Base-by-base conservation (phyloP, 2,113 vertebrate genomes). In the Platichthys stellatus region DNA sequence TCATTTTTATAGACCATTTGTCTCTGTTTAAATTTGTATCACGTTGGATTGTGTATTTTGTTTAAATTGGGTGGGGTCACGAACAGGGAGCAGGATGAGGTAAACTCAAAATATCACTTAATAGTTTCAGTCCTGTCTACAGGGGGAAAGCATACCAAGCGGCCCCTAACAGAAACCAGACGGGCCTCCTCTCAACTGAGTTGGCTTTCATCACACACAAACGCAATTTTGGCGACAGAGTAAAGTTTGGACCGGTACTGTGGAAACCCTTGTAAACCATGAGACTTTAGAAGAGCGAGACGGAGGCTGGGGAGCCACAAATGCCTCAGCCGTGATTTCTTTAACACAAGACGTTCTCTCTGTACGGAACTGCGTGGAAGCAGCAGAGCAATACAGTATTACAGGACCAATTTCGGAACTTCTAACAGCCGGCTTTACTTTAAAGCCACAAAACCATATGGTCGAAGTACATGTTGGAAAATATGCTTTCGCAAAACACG, bases 211-310 rank as follows among this genome's bases (percentile, higher is more conserved):
- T 86, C 81, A 69, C 85, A 85, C 81, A 73, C 82, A 82, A 78
- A 87, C 21, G 45, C 57, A 69, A 84, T 64, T 67, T 90, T 92
- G 88, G 85, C 79, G 11, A 56, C 38, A 12, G 69, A 63, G 71
- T 79, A 79, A 83, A 82, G 82, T 92, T 89, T 91, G 68, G 82
- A 57, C 64, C 6, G 80, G 69, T 76, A 84, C 84, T 68, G 72
- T 89, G 84, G 89, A 89, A 91, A 92, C 81, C 57, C 59, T 43
- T 56, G 61, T 81, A 92, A 90, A 91, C 67, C 69, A 21, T 69
- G 40, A 74, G 49, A 77, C 23, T 78, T 67, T 18, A 62, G 28
- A 73, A 38, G 24, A 72, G 62, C 2, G n/a, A 69, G 61, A 62
- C 53, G 21, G 62, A 18, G 14, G 20, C 58, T 21, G 26, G 14